These are phyloP conservation scores for Anas platyrhynchos DNA, from an alignment of 2,113 vertebrate species.

Conservation along the genomic window DNA sequence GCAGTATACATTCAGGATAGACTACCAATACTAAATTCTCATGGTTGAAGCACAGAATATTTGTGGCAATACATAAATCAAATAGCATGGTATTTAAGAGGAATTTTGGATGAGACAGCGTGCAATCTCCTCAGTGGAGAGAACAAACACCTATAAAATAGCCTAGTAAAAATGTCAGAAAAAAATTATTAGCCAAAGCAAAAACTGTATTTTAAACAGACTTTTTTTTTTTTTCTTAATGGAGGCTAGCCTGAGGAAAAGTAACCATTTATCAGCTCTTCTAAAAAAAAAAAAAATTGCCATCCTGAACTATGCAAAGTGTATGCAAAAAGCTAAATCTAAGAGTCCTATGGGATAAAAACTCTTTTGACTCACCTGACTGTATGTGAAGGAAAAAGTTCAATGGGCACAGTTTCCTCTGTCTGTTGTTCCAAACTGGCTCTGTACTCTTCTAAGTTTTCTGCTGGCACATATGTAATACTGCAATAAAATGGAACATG, in stretches of 20 bases:
- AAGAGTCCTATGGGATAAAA: background rate
- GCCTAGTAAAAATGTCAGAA: background rate
- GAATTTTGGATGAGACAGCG: background rate
- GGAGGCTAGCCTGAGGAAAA: background rate
- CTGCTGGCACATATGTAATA: conserved; percentile 91
- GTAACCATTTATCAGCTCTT: background rate
- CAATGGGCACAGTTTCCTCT: conserved; percentile 70
- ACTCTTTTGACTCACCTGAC: conserved; percentile 68
- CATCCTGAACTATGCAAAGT: background rate
- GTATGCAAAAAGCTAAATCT: background rate
- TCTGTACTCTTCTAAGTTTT: conserved; percentile 91
- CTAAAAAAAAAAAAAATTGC: background rate
- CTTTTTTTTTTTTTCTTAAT: background rate
- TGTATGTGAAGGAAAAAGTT: conserved; percentile 68
- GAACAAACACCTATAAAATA: background rate
- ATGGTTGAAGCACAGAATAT: background rate
- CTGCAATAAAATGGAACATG: conserved; percentile 78
- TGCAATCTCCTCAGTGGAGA: background rate
- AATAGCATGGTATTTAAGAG: background rate
- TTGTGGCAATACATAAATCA: background rate
- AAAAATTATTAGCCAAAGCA: background rate
- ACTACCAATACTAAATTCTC: background rate
- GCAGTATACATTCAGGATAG: background rate
- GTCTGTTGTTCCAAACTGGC: conserved; percentile 74
- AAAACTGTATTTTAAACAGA: background rate